Percentiles rank a stretch among this genome's conserved stretches.
These are phyloP conservation scores for Trichomalopsis sarcophagae DNA, from an alignment of 1,140 invertebrate species.

Conservation along the genomic window DNA sequence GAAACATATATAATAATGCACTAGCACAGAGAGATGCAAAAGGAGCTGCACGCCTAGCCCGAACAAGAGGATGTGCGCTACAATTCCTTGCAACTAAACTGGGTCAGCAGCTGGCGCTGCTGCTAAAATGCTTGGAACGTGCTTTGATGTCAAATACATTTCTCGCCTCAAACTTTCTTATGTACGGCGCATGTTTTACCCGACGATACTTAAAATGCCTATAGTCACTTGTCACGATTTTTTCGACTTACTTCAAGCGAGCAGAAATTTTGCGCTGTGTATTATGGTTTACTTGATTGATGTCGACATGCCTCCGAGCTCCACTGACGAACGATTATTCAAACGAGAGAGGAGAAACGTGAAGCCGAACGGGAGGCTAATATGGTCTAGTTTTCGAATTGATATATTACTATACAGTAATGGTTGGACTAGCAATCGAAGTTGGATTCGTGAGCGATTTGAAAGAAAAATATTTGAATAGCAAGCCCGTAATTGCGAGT, in stretches of 20 bases:
- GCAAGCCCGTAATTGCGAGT: too few species aligned
- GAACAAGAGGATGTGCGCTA: slow-evolving; percentile 32
- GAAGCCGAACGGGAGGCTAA: too few species aligned
- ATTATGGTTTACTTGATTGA: too few species aligned
- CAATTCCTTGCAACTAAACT: slow-evolving; percentile 57
- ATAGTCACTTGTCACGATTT: neutral
- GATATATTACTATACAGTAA: too few species aligned
- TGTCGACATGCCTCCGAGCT: too few species aligned
- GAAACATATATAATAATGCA: neutral
- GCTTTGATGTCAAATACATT: slow-evolving; percentile 65
- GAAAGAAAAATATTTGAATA: too few species aligned
- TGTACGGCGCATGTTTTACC: slow-evolving; percentile 14
- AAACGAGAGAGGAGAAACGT: too few species aligned
- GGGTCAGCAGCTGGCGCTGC: slow-evolving; percentile 49
- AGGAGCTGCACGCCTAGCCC: slow-evolving; percentile 25
- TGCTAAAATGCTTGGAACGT: slow-evolving; percentile 59
- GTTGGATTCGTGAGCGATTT: too few species aligned
- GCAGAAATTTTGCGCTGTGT: neutral
- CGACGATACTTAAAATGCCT: slow-evolving; percentile 31
- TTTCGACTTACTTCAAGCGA: neutral
- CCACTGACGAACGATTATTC: too few species aligned
- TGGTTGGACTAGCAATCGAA: too few species aligned
- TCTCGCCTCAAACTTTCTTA: slow-evolving; percentile 60
- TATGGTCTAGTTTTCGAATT: too few species aligned
- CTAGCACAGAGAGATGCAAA: neutral